These are phyloP conservation scores for Anas georgica DNA, from an alignment of 2,797 vertebrate genomes.

Conservation along the genomic window DNA sequence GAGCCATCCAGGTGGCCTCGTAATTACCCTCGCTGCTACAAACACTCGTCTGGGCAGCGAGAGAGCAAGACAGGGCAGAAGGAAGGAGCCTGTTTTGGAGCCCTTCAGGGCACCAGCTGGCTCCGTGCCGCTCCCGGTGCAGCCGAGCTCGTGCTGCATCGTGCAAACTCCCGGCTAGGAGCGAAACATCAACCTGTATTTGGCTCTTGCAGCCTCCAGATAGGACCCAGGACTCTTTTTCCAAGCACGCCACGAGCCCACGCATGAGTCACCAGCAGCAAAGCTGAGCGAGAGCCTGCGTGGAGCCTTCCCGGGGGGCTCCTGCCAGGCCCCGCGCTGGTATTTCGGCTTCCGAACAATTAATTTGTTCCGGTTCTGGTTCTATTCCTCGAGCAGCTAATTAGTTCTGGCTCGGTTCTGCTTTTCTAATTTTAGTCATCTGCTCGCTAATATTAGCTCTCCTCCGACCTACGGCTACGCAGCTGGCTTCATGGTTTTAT, in stretches of 20 bases:
- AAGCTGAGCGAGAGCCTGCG: neutral
- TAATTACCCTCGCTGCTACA: neutral
- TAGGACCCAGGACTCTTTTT: neutral
- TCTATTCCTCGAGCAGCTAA: slow-evolving; percentile 49
- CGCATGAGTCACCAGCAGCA: neutral
- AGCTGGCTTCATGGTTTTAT: slow-evolving; percentile 9
- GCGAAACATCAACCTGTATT: neutral
- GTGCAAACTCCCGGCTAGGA: neutral
- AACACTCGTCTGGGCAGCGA: neutral
- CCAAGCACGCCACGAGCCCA: neutral
- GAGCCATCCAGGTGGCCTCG: accelerated
- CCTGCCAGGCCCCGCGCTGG: neutral
- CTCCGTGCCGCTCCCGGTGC: neutral
- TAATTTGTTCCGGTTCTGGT: slow-evolving; percentile 67
- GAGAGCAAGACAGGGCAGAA: accelerated
- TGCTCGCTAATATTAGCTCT: slow-evolving; percentile 57
- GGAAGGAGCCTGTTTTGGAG: accelerated
- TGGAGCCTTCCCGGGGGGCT: neutral
- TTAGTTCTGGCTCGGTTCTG: slow-evolving; percentile 50
- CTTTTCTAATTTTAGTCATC: slow-evolving; percentile 64
- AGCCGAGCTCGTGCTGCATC: neutral
- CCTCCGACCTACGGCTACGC: neutral
- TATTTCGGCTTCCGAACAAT: slow-evolving; percentile 25
- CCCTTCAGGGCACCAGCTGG: neutral
- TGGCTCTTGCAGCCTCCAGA: neutral